phyloP scores from a whole-genome alignment of 2,888 invertebrate species.

The Epirrhoe alternata region DNA sequence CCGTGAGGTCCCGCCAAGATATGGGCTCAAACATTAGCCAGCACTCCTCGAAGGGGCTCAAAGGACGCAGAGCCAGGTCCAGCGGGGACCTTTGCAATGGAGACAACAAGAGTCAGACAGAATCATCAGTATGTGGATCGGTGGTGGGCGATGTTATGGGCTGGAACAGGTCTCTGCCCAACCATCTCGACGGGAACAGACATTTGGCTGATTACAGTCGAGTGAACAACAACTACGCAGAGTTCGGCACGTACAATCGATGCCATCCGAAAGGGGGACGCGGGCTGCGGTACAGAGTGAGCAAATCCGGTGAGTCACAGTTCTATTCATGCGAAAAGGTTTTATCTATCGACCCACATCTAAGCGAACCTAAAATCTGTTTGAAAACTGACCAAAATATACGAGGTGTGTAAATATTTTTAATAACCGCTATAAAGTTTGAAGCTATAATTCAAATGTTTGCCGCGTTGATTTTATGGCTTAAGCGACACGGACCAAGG shows the following conservation, averaged over 20 bases:
- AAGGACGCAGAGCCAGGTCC: slow-evolving; percentile 89
- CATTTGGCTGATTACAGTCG: slow-evolving; percentile 83
- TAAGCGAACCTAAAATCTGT: neutral
- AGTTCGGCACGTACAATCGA: slow-evolving; percentile 76
- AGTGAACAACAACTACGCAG: slow-evolving; percentile 85
- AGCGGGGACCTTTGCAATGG: slow-evolving; percentile 91
- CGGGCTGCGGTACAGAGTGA: slow-evolving; percentile 76
- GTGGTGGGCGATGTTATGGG: slow-evolving; percentile 82
- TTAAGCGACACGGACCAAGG: slow-evolving; percentile 44
- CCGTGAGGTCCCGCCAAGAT: slow-evolving; percentile 80
- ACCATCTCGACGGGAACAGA: slow-evolving; percentile 88
- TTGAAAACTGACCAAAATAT: slow-evolving; percentile 13
- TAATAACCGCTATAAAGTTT: slow-evolving; percentile 33
- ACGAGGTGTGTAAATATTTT: slow-evolving; percentile 28
- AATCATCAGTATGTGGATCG: slow-evolving; percentile 81
- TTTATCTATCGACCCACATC: slow-evolving; percentile 1
- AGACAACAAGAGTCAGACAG: slow-evolving; percentile 79
- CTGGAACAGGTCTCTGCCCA: slow-evolving; percentile 87
- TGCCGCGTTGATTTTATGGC: slow-evolving; percentile 49
- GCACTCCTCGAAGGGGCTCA: slow-evolving; percentile 89
- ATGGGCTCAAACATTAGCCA: slow-evolving; percentile 93
- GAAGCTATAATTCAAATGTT: slow-evolving; percentile 46
- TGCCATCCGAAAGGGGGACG: slow-evolving; percentile 77
- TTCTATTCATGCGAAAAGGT: slow-evolving; percentile 1
- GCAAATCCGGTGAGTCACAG: slow-evolving; percentile 74